phyloP scores from a whole-genome alignment of 1,140 invertebrate species.

The Scaptomyza pallida region DNA sequence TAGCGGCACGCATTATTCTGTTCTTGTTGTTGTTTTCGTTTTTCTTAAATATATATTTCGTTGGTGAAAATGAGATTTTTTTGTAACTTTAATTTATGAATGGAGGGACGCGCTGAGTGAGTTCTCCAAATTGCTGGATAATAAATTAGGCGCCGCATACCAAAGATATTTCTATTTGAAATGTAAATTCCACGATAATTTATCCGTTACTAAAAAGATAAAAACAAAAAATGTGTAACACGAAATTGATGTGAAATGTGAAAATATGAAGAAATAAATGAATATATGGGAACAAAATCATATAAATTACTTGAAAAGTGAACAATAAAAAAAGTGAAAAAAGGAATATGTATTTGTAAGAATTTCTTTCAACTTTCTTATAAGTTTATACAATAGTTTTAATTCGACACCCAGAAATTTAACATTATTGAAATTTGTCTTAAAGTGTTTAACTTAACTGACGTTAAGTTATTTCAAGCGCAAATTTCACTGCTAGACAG shows the following conservation, averaged over 20 bases:
- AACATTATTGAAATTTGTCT: neutral
- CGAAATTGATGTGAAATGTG: constrained; percentile 50
- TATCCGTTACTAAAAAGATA: constrained; percentile 58
- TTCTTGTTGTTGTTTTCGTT: constrained; percentile 27
- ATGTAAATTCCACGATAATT: constrained; percentile 55
- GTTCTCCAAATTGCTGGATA: constrained; percentile 42
- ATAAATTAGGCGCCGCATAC: constrained; percentile 69
- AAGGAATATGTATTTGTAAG: no score
- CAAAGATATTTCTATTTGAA: constrained; percentile 54
- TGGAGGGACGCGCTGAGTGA: constrained; percentile 59
- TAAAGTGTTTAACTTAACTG: neutral
- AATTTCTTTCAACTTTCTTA: no score
- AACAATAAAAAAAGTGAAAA: neutral
- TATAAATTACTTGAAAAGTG: neutral
- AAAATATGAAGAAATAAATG: constrained; percentile 31
- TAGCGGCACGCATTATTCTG: neutral
- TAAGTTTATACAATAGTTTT: no score
- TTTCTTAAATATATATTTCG: constrained; percentile 33
- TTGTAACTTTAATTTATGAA: constrained; percentile 76
- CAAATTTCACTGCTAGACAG: neutral
- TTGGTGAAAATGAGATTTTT: constrained; percentile 2
- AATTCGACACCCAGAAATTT: neutral
- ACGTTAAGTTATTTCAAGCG: neutral
- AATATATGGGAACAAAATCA: constrained; percentile 16
- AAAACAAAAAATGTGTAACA: constrained; percentile 44